Base-by-base conservation (phyloP, 2,888 invertebrate genomes). In the Drosophila mimetica region DNA sequence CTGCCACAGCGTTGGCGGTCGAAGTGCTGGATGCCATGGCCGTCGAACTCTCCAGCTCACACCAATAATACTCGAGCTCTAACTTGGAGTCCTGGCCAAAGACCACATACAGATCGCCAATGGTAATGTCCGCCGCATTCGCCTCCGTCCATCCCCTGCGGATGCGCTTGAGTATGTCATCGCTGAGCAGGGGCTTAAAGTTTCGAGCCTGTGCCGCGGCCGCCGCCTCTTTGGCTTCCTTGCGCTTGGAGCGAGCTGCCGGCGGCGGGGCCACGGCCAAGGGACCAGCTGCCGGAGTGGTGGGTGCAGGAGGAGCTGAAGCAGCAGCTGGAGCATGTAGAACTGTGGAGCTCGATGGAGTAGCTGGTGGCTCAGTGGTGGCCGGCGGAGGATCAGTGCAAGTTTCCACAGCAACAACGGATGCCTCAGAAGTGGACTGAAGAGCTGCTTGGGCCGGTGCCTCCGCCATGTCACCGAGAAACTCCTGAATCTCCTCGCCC, bases 101-200 rank as follows among this genome's bases (percentile, higher is more conserved):
- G 95, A 98, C 97, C 50, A 98, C 93, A 92, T 97, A 98, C 59
- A 98, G 92, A 92, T 98, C 98, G 0, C 98, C 98, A 30, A 98
- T 93, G 4, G 97, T 97, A 41, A 98, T 93, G 32, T 96, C 95
- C 7, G 95, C 96, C 1, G 95, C 95, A 88, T 95, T 95, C 14
- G 93, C 92, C 8, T 93, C 89, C 54, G 96, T 97, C 97, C 98
- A 98, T 0, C 98, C 98, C 34, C 83, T 86, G 54, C 92, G 89
- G 42, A 92, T 91, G 64, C 91, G 86, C 54, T 89, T 88, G n/a
- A 91, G 85, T 8, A 89, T 88, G 20, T 91, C 90, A 18, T 92
- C 92, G 73, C 88, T 91, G 1, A 92, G 86, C 36, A 92, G 74
- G 0, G 92, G 91, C 42, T 89, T 90, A 32, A 91, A 90, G 18